Evolutionary conservation across 2,888 invertebrate genomes (phyloP).

Genomic region (Colostygia pectinataria): DNA sequence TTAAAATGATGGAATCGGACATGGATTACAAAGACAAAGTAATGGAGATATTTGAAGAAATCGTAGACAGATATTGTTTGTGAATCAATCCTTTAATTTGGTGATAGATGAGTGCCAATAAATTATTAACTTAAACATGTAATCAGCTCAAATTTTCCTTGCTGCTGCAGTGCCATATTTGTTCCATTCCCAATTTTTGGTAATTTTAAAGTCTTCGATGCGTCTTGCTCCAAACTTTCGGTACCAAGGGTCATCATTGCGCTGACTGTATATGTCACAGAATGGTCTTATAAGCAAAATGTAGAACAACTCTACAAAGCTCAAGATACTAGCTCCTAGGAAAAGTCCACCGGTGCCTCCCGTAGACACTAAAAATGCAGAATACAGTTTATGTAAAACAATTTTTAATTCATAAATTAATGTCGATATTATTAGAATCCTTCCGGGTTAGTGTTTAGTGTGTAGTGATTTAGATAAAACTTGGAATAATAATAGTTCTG

Average conservation of each 20-base stretch:
- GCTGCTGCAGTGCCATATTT: conserved; percentile 55
- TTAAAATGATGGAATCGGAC: conserved; percentile 79
- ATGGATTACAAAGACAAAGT: conserved; percentile 74
- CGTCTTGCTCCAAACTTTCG: conserved; percentile 61
- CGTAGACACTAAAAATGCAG: conserved; percentile 85
- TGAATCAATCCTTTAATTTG: conserved; percentile 12
- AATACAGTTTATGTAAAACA: no score
- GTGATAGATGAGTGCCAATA: no score
- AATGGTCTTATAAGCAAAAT: conserved; percentile 78
- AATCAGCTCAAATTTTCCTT: conserved; percentile 7
- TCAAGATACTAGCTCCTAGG: conserved; percentile 86
- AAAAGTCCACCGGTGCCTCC: conserved; percentile 86
- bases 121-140: not conserved
- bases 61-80: conserved; percentile 73
- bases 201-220: conserved; percentile 62
- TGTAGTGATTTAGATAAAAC: no score
- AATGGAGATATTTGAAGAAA: conserved; percentile 80
- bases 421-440: no score
- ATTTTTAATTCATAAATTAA: not conserved
- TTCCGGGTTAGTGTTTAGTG: no score
- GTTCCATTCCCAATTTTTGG: conserved; percentile 53
- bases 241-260: conserved; percentile 72
- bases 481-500: no score
- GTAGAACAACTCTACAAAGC: conserved; percentile 85
- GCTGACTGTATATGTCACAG: conserved; percentile 70